A percentile compares a stretch with the other conserved stretches of the same genome.
phyloP scores from a whole-genome alignment of 2,113 vertebrate genomes.

The Cromileptes altivelis region DNA sequence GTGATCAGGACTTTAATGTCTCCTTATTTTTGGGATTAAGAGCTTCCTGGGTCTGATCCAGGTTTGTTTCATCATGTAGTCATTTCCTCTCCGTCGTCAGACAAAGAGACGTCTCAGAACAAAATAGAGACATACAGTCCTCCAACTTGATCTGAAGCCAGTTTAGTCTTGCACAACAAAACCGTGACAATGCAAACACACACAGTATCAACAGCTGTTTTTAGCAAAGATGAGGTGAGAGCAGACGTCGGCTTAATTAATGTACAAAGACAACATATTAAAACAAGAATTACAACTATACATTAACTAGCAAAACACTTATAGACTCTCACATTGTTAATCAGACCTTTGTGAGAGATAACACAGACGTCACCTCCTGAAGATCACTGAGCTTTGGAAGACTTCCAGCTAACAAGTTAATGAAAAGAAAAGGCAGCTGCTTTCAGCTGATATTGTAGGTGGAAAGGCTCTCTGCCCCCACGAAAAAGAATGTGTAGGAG shows the following conservation, averaged over 20 bases:
- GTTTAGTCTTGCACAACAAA: background rate
- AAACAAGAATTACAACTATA: background rate
- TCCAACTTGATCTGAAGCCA: no score
- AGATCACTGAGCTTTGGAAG: background rate
- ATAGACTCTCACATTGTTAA: background rate
- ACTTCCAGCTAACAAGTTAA: background rate
- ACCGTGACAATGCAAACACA: background rate
- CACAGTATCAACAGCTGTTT: background rate
- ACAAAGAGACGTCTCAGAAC: conserved; percentile 6
- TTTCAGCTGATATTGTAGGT: background rate
- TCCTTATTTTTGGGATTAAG: background rate
- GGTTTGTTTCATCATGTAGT: background rate
- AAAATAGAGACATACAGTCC: background rate
- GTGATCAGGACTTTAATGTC: background rate
- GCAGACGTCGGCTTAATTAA: background rate
- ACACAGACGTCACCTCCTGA: background rate
- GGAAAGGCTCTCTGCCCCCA: background rate
- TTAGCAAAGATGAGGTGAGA: background rate
- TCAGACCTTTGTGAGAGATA: background rate
- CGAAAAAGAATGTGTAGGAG: background rate
- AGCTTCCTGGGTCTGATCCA: background rate
- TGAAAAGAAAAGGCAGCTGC: background rate
- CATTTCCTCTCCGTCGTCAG: background rate
- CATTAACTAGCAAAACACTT: background rate
- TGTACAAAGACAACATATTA: background rate